Evolutionary conservation across 2,797 vertebrate genomes (phyloP).

Genomic region (Smutsia gigantea): DNA sequence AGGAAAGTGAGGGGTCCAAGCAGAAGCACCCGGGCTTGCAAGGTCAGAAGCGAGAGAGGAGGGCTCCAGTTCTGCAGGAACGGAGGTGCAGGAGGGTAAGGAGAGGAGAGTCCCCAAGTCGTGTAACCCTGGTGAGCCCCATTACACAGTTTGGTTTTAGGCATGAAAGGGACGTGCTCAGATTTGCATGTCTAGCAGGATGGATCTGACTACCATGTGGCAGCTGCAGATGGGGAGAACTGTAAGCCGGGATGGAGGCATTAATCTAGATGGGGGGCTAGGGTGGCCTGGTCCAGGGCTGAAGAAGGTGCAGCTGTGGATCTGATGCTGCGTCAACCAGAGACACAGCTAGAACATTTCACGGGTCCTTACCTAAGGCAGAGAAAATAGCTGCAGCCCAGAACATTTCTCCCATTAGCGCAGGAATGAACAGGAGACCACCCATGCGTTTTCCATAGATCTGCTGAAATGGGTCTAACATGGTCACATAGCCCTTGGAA

Average conservation of each 20-base stretch:
- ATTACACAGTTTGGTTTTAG: neutral
- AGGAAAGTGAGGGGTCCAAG: neutral
- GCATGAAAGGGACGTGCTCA: neutral
- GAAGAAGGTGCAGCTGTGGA: neutral
- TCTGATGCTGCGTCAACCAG: neutral
- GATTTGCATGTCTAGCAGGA: neutral
- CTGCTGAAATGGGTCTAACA: constrained; percentile 98
- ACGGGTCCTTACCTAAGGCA: constrained; percentile 92
- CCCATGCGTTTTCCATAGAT: constrained; percentile 98
- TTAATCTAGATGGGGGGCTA: neutral
- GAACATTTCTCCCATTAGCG: constrained; percentile 98
- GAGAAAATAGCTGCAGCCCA: constrained; percentile 99
- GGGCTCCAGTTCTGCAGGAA: neutral
- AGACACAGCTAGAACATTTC: neutral
- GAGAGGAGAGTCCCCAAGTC: neutral
- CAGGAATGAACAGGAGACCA: constrained; percentile 96
- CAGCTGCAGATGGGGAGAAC: neutral
- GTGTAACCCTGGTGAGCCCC: neutral
- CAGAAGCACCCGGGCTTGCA: neutral
- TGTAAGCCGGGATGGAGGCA: neutral
- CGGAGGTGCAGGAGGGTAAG: neutral
- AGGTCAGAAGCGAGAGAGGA: neutral
- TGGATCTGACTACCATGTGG: neutral
- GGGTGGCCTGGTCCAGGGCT: neutral
- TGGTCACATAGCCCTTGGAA: constrained; percentile 96